Conservation (phyloP, 1,140 invertebrate genomes). For the Pachyrhynchus sulphureomaculatus region DNA sequence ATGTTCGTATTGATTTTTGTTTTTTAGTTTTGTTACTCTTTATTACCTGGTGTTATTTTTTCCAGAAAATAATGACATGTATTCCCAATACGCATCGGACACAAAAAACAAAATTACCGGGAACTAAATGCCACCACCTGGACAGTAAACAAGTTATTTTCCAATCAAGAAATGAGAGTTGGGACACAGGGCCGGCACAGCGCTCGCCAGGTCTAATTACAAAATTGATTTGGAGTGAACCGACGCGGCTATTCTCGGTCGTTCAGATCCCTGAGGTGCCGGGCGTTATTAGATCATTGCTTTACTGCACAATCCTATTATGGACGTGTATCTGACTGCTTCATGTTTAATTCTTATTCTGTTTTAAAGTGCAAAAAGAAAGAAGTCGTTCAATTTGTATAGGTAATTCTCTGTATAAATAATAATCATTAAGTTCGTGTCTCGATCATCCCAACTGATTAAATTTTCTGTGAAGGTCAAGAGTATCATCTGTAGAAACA, state of each 20-base stretch:
- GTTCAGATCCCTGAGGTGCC: constrained; percentile 45
- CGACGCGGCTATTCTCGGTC: constrained; percentile 36
- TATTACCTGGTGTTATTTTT: too few species aligned
- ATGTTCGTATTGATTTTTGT: too few species aligned
- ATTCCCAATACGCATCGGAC: too few species aligned
- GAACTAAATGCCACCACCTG: constrained; percentile 8
- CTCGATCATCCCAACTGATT: too few species aligned
- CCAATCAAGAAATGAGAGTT: constrained; percentile 43
- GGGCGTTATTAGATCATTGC: constrained; percentile 48
- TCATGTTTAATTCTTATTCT: constrained; percentile 24
- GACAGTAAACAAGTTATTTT: constrained; percentile 41
- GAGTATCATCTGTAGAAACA: too few species aligned
- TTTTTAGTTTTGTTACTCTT: too few species aligned
- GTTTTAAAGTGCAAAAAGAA: constrained; percentile 5
- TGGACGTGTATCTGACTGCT: constrained; percentile 22
- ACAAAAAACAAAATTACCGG: too few species aligned
- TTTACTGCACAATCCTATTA: constrained; percentile 47
- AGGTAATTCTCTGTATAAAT: too few species aligned
- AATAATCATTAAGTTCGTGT: too few species aligned
- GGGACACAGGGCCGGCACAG: constrained; percentile 40
- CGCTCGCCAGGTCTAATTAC: constrained; percentile 43
- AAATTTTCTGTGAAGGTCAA: too few species aligned
- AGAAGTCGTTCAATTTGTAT: too few species aligned
- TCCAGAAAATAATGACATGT: too few species aligned
- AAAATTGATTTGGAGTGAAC: constrained; percentile 48